A percentile compares a stretch with the other conserved stretches of the same genome.
Evolutionary conservation across 2,113 vertebrate genomes (phyloP).

Genomic region (Tiliqua scincoides): DNA sequence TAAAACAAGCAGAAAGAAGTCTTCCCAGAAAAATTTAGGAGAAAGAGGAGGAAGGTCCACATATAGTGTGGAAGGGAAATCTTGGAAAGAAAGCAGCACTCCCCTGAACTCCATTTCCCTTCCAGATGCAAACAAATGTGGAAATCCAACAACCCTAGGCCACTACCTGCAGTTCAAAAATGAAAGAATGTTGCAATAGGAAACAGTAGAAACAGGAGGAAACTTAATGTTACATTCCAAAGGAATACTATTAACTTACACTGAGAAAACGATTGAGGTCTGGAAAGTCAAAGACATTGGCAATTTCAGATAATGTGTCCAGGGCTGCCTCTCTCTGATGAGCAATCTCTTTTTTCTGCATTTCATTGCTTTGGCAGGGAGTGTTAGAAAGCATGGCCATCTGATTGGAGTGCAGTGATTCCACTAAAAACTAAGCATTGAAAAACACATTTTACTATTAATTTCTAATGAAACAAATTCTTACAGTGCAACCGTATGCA

Average conservation of each 20-base stretch:
- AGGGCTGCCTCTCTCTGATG: slow-evolving; percentile 90
- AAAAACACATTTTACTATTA: slow-evolving; percentile 38
- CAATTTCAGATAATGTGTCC: slow-evolving; percentile 92
- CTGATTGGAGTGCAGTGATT: slow-evolving; percentile 93
- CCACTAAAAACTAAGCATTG: slow-evolving; percentile 89
- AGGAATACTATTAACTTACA: slow-evolving; percentile 74
- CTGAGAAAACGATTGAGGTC: slow-evolving; percentile 95
- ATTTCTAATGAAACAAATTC: not conserved
- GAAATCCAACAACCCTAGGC: slow-evolving; percentile 7
- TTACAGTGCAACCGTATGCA: too few relatives aligned
- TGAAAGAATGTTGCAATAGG: not conserved
- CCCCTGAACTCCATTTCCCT: not conserved
- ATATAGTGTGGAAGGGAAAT: not conserved
- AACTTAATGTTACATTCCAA: not conserved
- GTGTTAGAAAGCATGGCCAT: slow-evolving; percentile 79
- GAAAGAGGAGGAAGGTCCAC: not conserved
- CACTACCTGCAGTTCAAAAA: not conserved
- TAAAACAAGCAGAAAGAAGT: not conserved
- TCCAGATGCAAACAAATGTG: not conserved
- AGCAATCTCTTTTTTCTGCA: slow-evolving; percentile 83
- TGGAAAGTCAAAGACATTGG: slow-evolving; percentile 97
- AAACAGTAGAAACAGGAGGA: not conserved
- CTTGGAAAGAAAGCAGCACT: not conserved
- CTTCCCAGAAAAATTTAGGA: not conserved
- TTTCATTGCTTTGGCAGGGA: slow-evolving; percentile 81